Conservation (phyloP, 2,888 invertebrate species). For the Leucophenga maculata region DNA sequence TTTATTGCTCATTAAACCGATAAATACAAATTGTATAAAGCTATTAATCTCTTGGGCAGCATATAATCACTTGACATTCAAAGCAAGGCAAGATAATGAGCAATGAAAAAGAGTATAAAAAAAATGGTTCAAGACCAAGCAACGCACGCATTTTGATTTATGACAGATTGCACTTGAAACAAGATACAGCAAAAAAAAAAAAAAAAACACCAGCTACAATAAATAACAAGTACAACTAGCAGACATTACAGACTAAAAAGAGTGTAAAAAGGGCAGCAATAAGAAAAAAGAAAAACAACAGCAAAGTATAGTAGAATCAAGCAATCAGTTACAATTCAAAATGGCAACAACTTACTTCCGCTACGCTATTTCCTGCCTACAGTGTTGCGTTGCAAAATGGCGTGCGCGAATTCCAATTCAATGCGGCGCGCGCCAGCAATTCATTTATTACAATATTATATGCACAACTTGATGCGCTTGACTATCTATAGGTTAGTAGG, state of each 20-base stretch:
- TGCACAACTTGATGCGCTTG: too few relatives aligned
- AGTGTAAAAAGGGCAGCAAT: neutral
- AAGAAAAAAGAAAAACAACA: neutral
- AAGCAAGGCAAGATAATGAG: neutral
- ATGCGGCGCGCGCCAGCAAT: too few relatives aligned
- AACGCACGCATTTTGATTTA: constrained; percentile 8
- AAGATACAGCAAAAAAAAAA: neutral
- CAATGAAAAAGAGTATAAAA: neutral
- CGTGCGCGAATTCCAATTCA: too few relatives aligned
- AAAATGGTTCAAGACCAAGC: too few relatives aligned
- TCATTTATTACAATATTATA: too few relatives aligned
- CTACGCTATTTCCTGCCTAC: constrained; percentile 16
- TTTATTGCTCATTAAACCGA: too few relatives aligned
- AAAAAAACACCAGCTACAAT: neutral
- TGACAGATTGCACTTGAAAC: neutral
- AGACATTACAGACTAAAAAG: neutral
- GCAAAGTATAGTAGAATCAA: constrained; percentile 7
- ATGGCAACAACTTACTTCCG: constrained; percentile 14
- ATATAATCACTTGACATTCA: constrained; percentile 21
- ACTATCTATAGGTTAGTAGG: too few relatives aligned
- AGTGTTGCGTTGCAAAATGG: neutral
- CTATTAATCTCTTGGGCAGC: neutral
- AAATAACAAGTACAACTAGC: neutral
- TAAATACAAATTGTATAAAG: too few relatives aligned
- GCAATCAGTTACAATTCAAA: constrained; percentile 21